phyloP scores from a whole-genome alignment of 2,113 vertebrate species.

The Neogobius melanostomus region DNA sequence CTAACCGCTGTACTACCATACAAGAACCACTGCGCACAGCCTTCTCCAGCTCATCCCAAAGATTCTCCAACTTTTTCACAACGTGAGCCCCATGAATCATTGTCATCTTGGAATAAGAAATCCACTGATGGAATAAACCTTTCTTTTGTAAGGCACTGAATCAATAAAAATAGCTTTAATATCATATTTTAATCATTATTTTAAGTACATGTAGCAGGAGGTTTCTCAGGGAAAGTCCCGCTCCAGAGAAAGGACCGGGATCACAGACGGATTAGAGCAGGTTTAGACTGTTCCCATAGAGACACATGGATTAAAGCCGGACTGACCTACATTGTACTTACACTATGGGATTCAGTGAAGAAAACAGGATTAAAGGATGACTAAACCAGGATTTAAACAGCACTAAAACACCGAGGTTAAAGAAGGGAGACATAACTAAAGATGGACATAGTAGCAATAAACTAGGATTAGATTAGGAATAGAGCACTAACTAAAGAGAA shows the following conservation, averaged over 20 bases:
- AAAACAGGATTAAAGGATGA: background rate
- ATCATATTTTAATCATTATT: background rate
- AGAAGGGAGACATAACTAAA: background rate
- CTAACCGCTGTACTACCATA: too few relatives aligned
- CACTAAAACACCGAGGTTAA: background rate
- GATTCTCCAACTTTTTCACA: too few relatives aligned
- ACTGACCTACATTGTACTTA: constrained; percentile 6
- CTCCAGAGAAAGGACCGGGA: background rate
- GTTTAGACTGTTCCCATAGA: constrained; percentile 5
- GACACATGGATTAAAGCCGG: background rate
- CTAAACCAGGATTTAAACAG: background rate
- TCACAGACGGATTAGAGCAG: constrained; percentile 8
- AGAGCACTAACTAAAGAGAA: too few relatives aligned
- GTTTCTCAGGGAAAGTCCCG: constrained; percentile 1
- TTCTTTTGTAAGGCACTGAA: too few relatives aligned
- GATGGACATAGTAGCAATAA: too few relatives aligned
- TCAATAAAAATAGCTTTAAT: too few relatives aligned
- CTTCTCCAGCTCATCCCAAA: too few relatives aligned
- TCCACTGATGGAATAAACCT: too few relatives aligned
- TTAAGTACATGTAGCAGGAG: background rate
- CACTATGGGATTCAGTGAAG: background rate
- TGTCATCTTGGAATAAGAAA: too few relatives aligned
- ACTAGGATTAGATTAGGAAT: too few relatives aligned
- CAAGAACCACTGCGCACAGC: too few relatives aligned
- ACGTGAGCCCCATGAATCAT: too few relatives aligned